phyloP scores from a whole-genome alignment of 2,113 vertebrate species.

The Tiliqua scincoides region DNA sequence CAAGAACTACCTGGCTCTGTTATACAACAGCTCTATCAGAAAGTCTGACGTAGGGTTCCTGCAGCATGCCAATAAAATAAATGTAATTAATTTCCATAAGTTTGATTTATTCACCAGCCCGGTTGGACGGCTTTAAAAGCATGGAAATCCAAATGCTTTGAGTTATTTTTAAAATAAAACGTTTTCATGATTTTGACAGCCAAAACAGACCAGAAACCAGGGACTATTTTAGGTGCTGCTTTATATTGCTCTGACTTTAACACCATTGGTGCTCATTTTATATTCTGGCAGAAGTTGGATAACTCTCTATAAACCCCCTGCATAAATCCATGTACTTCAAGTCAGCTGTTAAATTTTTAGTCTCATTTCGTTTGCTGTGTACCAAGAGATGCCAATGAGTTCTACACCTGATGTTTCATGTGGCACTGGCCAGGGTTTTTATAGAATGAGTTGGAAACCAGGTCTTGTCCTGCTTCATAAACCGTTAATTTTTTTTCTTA shows the following conservation, averaged over 20 bases:
- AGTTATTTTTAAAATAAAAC: constrained; percentile 3
- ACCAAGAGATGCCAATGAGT: constrained; percentile 41
- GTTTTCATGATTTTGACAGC: constrained; percentile 13
- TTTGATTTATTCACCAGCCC: background rate
- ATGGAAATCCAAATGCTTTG: background rate
- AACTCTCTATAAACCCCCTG: background rate
- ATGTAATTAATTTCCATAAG: background rate
- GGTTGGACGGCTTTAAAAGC: background rate
- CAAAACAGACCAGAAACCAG: constrained; percentile 14
- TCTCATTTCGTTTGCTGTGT: constrained; percentile 35
- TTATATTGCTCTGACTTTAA: background rate
- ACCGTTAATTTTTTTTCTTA: constrained; percentile 36
- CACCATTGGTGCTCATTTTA: constrained; percentile 22
- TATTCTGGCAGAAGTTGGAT: constrained; percentile 12
- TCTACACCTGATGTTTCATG: constrained; percentile 36
- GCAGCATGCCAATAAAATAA: background rate
- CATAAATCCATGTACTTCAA: constrained; percentile 40
- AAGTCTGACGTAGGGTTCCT: background rate
- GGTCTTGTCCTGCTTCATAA: constrained; percentile 46
- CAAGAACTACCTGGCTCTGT: background rate
- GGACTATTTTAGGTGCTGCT: constrained; percentile 27
- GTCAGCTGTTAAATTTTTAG: constrained; percentile 43
- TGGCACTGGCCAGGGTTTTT: constrained; percentile 26
- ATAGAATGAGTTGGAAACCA: constrained; percentile 40
- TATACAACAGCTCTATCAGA: background rate